A percentile compares a stretch with the other conserved stretches of the same genome.
Conservation (phyloP, 2,888 invertebrate genomes). For the Stenoptilia bipunctidactyla region DNA sequence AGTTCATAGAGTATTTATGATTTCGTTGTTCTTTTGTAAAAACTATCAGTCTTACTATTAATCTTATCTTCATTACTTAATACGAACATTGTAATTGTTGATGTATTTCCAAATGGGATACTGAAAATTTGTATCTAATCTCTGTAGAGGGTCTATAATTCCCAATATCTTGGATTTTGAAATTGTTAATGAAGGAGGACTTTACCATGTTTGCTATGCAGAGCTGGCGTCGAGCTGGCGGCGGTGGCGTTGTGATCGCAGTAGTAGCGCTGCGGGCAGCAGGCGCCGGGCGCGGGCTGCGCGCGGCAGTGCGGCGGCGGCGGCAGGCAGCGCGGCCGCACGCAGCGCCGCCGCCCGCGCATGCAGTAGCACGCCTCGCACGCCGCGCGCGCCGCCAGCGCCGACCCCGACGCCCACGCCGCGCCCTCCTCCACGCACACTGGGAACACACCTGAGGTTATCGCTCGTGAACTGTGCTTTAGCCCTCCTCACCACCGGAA, state of each 20-base stretch:
- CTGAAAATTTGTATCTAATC: too few relatives aligned
- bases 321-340: constrained; percentile 83
- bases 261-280: constrained; percentile 87
- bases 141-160: too few relatives aligned
- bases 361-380: constrained; percentile 92
- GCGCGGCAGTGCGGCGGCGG: constrained; percentile 80
- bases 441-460: constrained; percentile 35
- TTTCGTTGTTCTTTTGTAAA: too few relatives aligned
- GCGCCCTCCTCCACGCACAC: constrained; percentile 80
- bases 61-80: too few relatives aligned
- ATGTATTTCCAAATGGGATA: too few relatives aligned
- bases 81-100: too few relatives aligned
- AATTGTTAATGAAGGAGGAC: too few relatives aligned
- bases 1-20: too few relatives aligned
- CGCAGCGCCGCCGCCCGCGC: constrained; percentile 79
- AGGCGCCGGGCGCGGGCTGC: constrained; percentile 71
- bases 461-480: too few relatives aligned
- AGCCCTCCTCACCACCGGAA: background rate
- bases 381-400: constrained; percentile 82
- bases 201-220: constrained; percentile 27
- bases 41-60: too few relatives aligned
- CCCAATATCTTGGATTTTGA: too few relatives aligned
- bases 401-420: constrained; percentile 84
- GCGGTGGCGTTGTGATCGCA: constrained; percentile 37
- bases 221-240: constrained; percentile 20